A percentile compares a stretch with the other conserved stretches of the same genome.
phyloP scores from a whole-genome alignment of 2,113 vertebrate species.

The Cyprichromis sp. region DNA sequence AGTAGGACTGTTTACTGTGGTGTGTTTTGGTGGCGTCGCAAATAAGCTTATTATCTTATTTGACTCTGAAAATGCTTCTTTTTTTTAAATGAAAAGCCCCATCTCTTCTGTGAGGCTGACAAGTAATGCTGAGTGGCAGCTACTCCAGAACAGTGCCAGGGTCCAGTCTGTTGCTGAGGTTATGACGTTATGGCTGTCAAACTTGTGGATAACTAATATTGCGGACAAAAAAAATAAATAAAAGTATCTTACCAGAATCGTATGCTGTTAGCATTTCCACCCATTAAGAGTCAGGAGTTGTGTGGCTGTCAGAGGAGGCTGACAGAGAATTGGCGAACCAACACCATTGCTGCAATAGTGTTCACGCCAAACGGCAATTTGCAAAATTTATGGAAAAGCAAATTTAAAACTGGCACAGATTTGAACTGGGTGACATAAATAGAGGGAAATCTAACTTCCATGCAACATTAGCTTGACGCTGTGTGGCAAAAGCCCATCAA shows the following conservation, averaged over 20 bases:
- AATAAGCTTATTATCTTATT: conserved; percentile 74
- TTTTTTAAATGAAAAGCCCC: conserved; percentile 63
- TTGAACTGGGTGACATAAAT: background rate
- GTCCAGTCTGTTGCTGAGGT: conserved; percentile 52
- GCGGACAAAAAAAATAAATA: conserved; percentile 34
- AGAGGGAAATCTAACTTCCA: background rate
- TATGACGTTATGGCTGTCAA: conserved; percentile 64
- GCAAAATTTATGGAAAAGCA: background rate
- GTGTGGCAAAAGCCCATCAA: background rate
- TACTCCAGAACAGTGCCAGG: conserved; percentile 53
- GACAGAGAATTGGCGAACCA: conserved; percentile 28
- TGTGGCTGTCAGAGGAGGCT: conserved; percentile 26
- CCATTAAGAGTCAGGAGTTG: conserved; percentile 54
- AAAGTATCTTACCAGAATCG: conserved; percentile 40
- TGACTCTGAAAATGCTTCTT: conserved; percentile 62
- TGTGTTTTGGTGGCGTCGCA: conserved; percentile 29
- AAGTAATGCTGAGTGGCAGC: conserved; percentile 69
- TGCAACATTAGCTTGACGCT: background rate
- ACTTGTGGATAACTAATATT: conserved; percentile 37
- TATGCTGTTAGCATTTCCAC: conserved; percentile 62
- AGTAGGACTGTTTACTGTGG: conserved; percentile 7
- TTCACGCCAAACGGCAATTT: background rate
- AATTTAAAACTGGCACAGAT: background rate
- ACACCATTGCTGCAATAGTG: conserved; percentile 54
- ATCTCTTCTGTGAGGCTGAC: conserved; percentile 57